These are phyloP conservation scores for Spatula clypeata DNA, from an alignment of 2,797 vertebrate genomes.

Conservation along the genomic window DNA sequence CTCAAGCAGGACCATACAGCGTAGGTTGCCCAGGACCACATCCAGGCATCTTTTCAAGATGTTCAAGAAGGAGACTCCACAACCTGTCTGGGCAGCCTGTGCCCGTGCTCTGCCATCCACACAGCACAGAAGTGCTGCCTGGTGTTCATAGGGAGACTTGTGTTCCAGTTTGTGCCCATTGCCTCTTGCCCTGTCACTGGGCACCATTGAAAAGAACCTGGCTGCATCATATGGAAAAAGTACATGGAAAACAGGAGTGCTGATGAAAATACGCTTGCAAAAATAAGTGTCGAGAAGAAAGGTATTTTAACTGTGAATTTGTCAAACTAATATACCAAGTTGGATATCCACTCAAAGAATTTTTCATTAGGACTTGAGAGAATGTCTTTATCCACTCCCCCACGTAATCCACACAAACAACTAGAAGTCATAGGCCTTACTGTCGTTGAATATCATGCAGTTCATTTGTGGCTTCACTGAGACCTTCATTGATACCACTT, in stretches of 20 bases:
- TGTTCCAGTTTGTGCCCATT: background rate
- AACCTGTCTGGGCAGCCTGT: background rate
- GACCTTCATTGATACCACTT: slow-evolving; percentile 82
- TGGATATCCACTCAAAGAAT: background rate
- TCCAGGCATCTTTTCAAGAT: too few relatives aligned
- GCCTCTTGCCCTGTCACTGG: background rate
- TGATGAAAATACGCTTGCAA: background rate
- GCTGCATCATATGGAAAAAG: background rate
- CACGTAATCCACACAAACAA: background rate
- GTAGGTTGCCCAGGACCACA: too few relatives aligned
- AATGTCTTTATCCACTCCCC: background rate
- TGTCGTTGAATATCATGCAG: slow-evolving; percentile 80
- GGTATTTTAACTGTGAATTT: background rate
- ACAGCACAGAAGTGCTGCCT: background rate
- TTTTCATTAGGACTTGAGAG: background rate
- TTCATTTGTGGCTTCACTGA: slow-evolving; percentile 83
- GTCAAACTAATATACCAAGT: background rate
- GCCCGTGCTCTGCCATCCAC: background rate
- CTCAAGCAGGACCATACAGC: too few relatives aligned
- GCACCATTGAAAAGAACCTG: background rate
- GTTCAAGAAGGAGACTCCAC: too few relatives aligned
- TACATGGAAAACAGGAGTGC: background rate
- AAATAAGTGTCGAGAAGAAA: background rate
- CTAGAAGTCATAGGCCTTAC: slow-evolving; percentile 67
- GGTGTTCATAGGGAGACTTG: background rate